These are phyloP conservation scores for Drosophila mayri DNA, from an alignment of 1,140 invertebrate genomes.

Conservation along the genomic window DNA sequence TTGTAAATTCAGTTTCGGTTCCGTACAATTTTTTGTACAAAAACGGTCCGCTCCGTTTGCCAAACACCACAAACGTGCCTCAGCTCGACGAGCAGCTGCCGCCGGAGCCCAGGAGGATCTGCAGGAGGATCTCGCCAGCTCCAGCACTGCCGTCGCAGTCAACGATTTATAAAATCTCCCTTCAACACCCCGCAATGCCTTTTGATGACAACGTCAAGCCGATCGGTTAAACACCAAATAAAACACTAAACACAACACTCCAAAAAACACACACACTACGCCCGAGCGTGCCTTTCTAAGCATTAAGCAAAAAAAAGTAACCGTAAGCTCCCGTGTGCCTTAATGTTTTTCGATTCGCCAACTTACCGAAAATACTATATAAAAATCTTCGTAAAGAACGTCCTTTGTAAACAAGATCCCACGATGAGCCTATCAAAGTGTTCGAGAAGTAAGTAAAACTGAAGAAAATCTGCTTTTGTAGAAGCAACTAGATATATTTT, in stretches of 20 bases:
- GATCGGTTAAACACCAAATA: conserved; percentile 19
- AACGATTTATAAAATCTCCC: conserved; percentile 80
- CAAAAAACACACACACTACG: conserved; percentile 44
- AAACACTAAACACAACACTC: conserved; percentile 38
- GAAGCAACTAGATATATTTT: not conserved
- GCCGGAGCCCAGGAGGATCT: conserved; percentile 4
- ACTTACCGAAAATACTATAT: conserved; percentile 12
- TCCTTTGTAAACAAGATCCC: conserved; percentile 39
- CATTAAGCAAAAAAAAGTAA: conserved; percentile 38
- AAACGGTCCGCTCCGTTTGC: conserved; percentile 70
- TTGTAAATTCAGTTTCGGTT: conserved; percentile 68
- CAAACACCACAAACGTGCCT: conserved; percentile 83
- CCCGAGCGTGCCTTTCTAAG: conserved; percentile 71
- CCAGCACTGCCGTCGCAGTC: conserved; percentile 72
- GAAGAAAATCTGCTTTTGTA: not conserved
- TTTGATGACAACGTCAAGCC: conserved; percentile 48
- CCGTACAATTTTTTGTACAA: conserved; percentile 80
- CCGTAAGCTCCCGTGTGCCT: conserved; percentile 63
- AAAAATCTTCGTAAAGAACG: conserved; percentile 24
- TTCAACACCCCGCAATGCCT: conserved; percentile 61
- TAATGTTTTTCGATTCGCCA: conserved; percentile 58
- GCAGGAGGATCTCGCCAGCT: conserved; percentile 36
- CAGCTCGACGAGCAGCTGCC: conserved; percentile 73
- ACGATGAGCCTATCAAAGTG: conserved; percentile 47
- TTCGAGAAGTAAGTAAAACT: conserved; percentile 68